Conservation (phyloP, 35 echinoderm and acorn worm species). For the Ptychodera flava region DNA sequence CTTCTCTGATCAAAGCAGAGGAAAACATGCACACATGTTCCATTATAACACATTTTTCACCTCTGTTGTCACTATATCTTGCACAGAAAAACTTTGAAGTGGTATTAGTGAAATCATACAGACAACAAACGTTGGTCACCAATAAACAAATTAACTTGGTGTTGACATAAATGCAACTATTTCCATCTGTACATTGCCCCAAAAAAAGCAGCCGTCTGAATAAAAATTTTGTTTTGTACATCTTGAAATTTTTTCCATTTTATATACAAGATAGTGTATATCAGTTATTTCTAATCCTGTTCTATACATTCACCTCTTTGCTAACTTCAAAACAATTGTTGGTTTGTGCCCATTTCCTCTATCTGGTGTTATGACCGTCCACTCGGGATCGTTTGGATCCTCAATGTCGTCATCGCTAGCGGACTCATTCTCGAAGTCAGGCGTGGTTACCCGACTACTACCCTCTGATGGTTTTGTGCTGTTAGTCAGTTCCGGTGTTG, state of each 20-base stretch:
- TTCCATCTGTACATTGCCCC: not conserved
- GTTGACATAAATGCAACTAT: not conserved
- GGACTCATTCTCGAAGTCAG: conserved; percentile 3
- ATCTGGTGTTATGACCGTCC: conserved; percentile 52
- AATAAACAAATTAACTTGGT: not conserved
- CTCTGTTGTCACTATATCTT: not conserved
- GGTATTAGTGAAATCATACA: too few relatives aligned
- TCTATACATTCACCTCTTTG: conserved; percentile 44
- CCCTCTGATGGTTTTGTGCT: not conserved
- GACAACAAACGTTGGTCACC: not conserved
- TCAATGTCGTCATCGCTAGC: conserved; percentile 30
- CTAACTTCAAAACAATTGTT: conserved; percentile 42
- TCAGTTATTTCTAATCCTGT: not conserved
- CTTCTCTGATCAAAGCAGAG: not conserved
- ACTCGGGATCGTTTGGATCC: conserved; percentile 85
- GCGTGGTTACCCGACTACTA: not conserved
- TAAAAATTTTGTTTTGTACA: not conserved
- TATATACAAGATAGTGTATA: not conserved
- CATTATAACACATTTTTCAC: not conserved
- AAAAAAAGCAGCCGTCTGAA: not conserved
- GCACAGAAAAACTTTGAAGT: too few relatives aligned
- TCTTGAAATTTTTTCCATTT: not conserved
- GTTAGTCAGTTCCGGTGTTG: not conserved
- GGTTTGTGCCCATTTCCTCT: conserved; percentile 16
- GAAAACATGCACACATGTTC: not conserved